A percentile compares a stretch with the other conserved stretches of the same genome.
Conservation (phyloP, 2,113 vertebrate species). For the Sinocyclocheilus rhinocerous region DNA sequence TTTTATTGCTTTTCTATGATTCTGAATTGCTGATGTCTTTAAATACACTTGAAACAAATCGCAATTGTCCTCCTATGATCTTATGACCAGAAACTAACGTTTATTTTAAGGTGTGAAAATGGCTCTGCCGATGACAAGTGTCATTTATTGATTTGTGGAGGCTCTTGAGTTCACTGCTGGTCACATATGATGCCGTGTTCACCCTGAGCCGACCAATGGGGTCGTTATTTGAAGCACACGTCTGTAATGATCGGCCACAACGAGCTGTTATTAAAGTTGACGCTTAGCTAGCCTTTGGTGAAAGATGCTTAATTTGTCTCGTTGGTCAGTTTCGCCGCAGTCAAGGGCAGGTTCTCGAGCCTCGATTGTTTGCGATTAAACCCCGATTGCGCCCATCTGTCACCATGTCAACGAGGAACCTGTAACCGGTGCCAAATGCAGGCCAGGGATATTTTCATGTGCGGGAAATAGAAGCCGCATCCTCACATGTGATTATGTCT, state of each 20-base stretch:
- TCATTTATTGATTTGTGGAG: not conserved
- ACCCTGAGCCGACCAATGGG: not conserved
- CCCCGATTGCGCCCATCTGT: conserved; percentile 14
- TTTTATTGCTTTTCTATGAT: not conserved
- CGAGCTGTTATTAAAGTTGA: not conserved
- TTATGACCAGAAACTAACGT: not conserved
- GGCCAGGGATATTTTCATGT: conserved; percentile 31
- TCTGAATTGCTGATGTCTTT: not conserved
- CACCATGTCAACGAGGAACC: conserved; percentile 54
- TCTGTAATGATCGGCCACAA: not conserved
- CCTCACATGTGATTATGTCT: conserved; percentile 43
- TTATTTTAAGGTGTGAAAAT: not conserved
- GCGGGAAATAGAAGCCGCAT: not conserved
- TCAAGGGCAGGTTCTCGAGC: not conserved
- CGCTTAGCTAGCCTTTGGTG: not conserved
- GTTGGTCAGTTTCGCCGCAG: not conserved
- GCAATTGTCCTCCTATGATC: not conserved
- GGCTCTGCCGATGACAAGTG: not conserved
- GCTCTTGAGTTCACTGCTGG: not conserved
- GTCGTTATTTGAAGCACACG: not conserved
- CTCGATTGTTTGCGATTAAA: conserved; percentile 24
- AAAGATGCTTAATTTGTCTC: not conserved
- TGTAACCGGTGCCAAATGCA: conserved; percentile 14
- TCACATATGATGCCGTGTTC: not conserved
- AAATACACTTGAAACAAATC: not conserved